A percentile compares a stretch with the other conserved stretches of the same genome.
These are phyloP conservation scores for Corydoras sp. DNA, from an alignment of 2,113 vertebrate genomes.

Conservation along the genomic window DNA sequence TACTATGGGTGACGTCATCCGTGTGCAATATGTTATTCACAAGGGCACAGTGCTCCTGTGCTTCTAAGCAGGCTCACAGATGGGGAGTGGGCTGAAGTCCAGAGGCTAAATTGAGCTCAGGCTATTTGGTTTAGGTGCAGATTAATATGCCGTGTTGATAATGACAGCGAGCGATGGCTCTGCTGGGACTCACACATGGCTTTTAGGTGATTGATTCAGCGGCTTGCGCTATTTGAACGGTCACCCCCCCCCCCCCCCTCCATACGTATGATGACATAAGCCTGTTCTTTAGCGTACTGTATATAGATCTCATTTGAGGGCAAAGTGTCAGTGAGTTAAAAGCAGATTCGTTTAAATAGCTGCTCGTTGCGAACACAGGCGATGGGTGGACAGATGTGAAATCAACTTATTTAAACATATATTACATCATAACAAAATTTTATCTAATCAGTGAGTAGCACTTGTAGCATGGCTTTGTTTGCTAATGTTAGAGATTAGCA, in stretches of 20 bases:
- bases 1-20: slow-evolving; percentile 25
- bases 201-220: neutral
- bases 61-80: slow-evolving; percentile 15
- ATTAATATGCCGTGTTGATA: neutral
- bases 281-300: neutral
- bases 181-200: neutral
- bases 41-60: slow-evolving; percentile 22
- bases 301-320: too few relatives aligned
- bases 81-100: slow-evolving; percentile 18
- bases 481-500: too few relatives aligned
- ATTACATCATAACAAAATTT: too few relatives aligned
- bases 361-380: too few relatives aligned
- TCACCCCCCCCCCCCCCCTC: neutral
- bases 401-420: too few relatives aligned
- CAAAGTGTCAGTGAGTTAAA: too few relatives aligned
- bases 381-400: too few relatives aligned
- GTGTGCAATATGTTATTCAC: slow-evolving; percentile 16
- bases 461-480: too few relatives aligned
- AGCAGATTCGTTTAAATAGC: too few relatives aligned
- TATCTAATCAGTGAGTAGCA: too few relatives aligned
- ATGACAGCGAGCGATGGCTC: neutral
- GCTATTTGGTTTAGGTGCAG: neutral
- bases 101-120: neutral
- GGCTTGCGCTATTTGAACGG: neutral
- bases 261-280: neutral